Percentiles rank a stretch among this genome's conserved stretches.
These are phyloP conservation scores for Nephila pilipes DNA, from an alignment of 1,140 invertebrate genomes.

Conservation along the genomic window DNA sequence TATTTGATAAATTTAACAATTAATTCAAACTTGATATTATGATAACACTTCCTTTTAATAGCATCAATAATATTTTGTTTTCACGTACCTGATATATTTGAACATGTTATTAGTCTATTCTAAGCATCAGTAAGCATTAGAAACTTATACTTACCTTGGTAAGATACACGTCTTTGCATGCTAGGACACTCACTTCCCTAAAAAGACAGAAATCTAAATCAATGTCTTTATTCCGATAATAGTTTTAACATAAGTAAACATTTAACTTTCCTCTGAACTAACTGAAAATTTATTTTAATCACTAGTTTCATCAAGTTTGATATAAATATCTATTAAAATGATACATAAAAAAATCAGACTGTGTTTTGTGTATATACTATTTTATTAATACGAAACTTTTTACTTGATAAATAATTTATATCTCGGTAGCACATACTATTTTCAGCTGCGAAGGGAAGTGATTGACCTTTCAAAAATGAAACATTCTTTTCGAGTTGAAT, in stretches of 20 bases:
- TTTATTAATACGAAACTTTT: background rate
- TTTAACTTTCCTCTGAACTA: background rate
- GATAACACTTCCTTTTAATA: too few species aligned
- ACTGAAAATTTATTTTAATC: background rate
- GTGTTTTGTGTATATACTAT: background rate
- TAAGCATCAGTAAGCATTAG: background rate
- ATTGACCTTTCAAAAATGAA: slow-evolving; percentile 41
- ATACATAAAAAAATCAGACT: background rate
- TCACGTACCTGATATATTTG: slow-evolving; percentile 6
- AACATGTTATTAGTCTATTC: background rate
- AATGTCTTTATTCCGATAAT: slow-evolving; percentile 37
- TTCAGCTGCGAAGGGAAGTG: slow-evolving; percentile 50
- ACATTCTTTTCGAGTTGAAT: background rate
- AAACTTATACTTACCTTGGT: slow-evolving; percentile 61
- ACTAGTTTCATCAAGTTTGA: background rate
- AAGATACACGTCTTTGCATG: slow-evolving; percentile 59
- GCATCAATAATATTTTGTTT: too few species aligned
- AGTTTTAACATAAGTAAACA: background rate
- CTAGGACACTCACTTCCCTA: slow-evolving; percentile 75
- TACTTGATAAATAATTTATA: background rate
- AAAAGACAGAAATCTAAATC: slow-evolving; percentile 66
- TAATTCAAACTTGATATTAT: too few species aligned
- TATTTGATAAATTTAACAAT: too few species aligned
- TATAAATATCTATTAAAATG: background rate
- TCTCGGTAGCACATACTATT: background rate